Evolutionary conservation across 2,113 vertebrate species (phyloP).

Genomic region (Antechinus stuartii): DNA sequence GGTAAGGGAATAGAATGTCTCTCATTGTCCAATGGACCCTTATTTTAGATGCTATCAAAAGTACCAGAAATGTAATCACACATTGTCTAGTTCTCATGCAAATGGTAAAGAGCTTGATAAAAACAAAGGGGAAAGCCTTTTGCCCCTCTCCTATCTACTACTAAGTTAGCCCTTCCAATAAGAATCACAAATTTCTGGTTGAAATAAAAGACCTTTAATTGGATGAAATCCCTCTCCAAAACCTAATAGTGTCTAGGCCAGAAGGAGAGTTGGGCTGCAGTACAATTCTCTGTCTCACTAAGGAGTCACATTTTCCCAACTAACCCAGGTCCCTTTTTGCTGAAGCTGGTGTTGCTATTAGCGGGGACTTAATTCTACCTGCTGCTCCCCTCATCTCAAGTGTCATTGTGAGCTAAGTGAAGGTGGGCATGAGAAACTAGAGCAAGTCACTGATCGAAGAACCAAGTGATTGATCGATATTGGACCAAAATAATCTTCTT

Average conservation of each 20-base stretch:
- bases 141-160: slow-evolving; percentile 29
- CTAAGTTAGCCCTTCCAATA: slow-evolving; percentile 57
- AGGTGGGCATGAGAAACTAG: slow-evolving; percentile 57
- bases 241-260: slow-evolving; percentile 60
- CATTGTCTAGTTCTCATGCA: slow-evolving; percentile 69
- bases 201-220: slow-evolving; percentile 51
- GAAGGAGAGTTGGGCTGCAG: slow-evolving; percentile 32
- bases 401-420: slow-evolving; percentile 68
- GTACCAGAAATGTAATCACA: slow-evolving; percentile 44
- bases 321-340: slow-evolving; percentile 31
- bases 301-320: slow-evolving; percentile 43
- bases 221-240: slow-evolving; percentile 62
- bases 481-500: slow-evolving; percentile 70
- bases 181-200: slow-evolving; percentile 56
- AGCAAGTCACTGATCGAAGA: slow-evolving; percentile 76
- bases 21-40: slow-evolving; percentile 55
- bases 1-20: slow-evolving; percentile 30
- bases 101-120: slow-evolving; percentile 62
- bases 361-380: slow-evolving; percentile 26
- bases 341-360: slow-evolving; percentile 58
- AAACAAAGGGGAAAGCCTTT: slow-evolving; percentile 47
- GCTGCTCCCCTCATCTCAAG: slow-evolving; percentile 55
- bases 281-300: slow-evolving; percentile 48
- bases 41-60: slow-evolving; percentile 42
- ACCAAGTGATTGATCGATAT: slow-evolving; percentile 71